These are phyloP conservation scores for Ferrisia virgata DNA, from an alignment of 2,888 invertebrate genomes.

Conservation along the genomic window DNA sequence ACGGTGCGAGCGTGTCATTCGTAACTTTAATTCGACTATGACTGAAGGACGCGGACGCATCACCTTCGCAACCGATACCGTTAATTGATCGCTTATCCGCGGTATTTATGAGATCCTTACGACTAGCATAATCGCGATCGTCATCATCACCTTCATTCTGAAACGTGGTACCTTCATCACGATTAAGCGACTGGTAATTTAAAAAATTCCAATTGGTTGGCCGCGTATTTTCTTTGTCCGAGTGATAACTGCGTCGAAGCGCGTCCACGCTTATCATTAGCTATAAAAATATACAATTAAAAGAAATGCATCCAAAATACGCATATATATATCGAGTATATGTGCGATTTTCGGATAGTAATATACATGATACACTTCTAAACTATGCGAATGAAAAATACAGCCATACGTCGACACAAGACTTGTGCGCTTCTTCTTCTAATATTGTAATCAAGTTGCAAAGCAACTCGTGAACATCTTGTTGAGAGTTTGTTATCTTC, in stretches of 20 bases:
- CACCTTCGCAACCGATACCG: conserved; percentile 47
- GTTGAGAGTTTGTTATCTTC: conserved; percentile 85
- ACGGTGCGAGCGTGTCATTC: neutral
- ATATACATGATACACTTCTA: no score
- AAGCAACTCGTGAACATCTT: conserved; percentile 91
- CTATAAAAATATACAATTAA: neutral
- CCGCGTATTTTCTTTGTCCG: neutral
- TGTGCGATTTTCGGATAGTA: no score
- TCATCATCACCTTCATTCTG: neutral
- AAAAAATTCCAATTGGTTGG: neutral
- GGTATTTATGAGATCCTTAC: conserved; percentile 25
- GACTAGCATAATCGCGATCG: conserved; percentile 20
- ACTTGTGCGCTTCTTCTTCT: conserved; percentile 68
- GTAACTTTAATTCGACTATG: neutral
- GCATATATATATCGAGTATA: neutral
- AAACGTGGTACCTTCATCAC: neutral
- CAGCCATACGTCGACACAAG: conserved; percentile 46
- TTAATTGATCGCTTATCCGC: conserved; percentile 16
- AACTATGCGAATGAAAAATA: neutral
- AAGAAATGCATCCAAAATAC: neutral
- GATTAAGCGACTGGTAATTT: neutral
- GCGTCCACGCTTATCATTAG: conserved; percentile 31
- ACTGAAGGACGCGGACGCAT: neutral
- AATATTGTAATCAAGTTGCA: conserved; percentile 85
- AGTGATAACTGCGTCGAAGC: neutral